Evolutionary conservation across 2,888 invertebrate species (phyloP).

Genomic region (Acrocera orbiculus): DNA sequence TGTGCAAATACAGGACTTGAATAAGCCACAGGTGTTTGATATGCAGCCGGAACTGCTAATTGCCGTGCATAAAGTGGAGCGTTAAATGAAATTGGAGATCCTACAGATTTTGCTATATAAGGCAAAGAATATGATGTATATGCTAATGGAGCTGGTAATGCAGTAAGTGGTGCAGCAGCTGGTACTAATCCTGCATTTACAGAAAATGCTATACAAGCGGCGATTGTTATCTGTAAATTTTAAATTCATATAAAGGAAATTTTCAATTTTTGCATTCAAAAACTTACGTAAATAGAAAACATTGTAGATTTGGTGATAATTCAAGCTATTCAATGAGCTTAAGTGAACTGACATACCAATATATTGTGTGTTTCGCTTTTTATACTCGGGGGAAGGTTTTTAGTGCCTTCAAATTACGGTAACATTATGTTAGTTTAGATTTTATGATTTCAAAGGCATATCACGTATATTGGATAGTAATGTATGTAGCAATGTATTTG

Average conservation of each 20-base stretch:
- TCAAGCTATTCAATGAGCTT: conserved; percentile 30
- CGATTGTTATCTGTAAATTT: conserved; percentile 21
- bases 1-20: conserved; percentile 30
- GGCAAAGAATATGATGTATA: conserved; percentile 15
- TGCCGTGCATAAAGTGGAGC: conserved; percentile 10
- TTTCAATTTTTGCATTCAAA: conserved; percentile 8
- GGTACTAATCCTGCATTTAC: conserved; percentile 24
- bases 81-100: conserved; percentile 4
- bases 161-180: conserved; percentile 12
- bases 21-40: too few species aligned
- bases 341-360: conserved; percentile 31
- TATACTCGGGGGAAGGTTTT: too few species aligned
- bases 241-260: neutral
- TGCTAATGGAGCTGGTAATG: conserved; percentile 14
- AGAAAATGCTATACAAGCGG: conserved; percentile 26
- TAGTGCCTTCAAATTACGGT: too few species aligned
- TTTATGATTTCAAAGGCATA: conserved; percentile 15
- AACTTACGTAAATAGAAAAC: conserved; percentile 33
- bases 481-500: conserved; percentile 8
- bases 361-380: conserved; percentile 19
- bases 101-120: conserved; percentile 10
- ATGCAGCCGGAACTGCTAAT: conserved; percentile 19
- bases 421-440: too few species aligned
- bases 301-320: conserved; percentile 27
- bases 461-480: conserved; percentile 23